These are phyloP conservation scores for Calephelis nemesis DNA, from an alignment of 1,140 invertebrate genomes.

Conservation along the genomic window DNA sequence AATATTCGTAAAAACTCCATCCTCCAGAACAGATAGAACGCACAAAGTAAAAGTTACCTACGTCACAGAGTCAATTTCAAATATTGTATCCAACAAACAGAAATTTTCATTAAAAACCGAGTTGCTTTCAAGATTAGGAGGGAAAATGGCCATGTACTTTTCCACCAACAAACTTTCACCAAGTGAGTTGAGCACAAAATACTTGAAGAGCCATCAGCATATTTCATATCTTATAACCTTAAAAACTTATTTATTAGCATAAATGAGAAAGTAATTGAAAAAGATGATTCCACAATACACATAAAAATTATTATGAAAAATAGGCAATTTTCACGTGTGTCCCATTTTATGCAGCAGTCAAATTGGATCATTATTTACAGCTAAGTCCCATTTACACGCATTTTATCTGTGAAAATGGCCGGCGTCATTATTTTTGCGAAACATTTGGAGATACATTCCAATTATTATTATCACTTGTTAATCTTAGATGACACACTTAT, in stretches of 20 bases:
- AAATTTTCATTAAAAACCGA: no score
- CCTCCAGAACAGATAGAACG: no score
- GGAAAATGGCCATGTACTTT: no score
- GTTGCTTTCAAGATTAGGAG: no score
- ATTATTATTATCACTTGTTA: conserved; percentile 1
- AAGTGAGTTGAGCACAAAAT: no score
- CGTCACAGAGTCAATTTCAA: no score
- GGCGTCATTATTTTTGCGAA: conserved; percentile 5
- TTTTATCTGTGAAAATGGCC: conserved; percentile 49
- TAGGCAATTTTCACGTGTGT: conserved; percentile 75
- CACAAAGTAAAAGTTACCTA: no score
- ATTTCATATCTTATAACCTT: no score
- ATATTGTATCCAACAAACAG: no score
- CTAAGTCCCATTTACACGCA: conserved; percentile 60
- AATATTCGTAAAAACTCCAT: no score
- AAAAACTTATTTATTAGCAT: background rate
- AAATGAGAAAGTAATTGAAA: conserved; percentile 11
- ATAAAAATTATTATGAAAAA: conserved; percentile 66
- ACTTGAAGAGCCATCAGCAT: no score
- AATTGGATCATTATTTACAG: conserved; percentile 69
- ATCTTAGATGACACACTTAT: background rate
- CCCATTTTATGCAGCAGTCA: conserved; percentile 61
- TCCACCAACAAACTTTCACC: no score
- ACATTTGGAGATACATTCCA: conserved; percentile 9
- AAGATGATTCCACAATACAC: conserved; percentile 41